Percentiles rank a stretch among this genome's conserved stretches.
phyloP scores from a whole-genome alignment of 2,113 vertebrate genomes.

The Myotis yumanensis region DNA sequence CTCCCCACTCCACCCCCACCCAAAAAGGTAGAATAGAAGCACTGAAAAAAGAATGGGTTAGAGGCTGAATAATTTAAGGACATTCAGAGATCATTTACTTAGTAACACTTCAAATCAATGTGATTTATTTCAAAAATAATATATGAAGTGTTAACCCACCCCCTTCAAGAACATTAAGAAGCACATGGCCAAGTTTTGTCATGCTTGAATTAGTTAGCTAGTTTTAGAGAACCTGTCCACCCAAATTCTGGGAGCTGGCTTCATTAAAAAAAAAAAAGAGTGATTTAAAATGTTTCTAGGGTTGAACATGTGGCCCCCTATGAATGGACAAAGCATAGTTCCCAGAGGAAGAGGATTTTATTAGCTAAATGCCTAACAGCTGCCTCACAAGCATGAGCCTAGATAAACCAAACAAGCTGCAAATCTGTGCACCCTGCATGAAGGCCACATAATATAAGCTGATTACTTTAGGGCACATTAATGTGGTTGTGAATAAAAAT shows the following conservation, averaged over 20 bases:
- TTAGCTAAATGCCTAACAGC: conserved; percentile 86
- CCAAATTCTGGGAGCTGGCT: conserved; percentile 5
- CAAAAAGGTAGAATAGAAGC: conserved; percentile 51
- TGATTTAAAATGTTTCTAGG: conserved; percentile 32
- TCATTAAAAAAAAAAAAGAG: conserved; percentile 30
- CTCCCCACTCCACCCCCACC: too few species aligned
- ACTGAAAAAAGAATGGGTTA: background rate
- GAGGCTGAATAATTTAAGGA: conserved; percentile 31
- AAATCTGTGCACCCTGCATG: conserved; percentile 84
- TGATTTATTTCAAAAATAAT: conserved; percentile 44
- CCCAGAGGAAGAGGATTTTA: conserved; percentile 80
- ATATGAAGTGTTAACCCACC: conserved; percentile 12
- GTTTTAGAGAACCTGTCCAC: conserved; percentile 48
- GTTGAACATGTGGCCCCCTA: conserved; percentile 58
- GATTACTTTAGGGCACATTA: conserved; percentile 85
- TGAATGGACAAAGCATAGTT: conserved; percentile 70
- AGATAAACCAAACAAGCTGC: conserved; percentile 84
- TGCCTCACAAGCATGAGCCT: conserved; percentile 82
- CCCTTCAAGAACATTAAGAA: conserved; percentile 63
- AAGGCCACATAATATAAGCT: conserved; percentile 83
- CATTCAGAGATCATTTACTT: conserved; percentile 52
- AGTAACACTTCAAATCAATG: conserved; percentile 39
- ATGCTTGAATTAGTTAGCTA: conserved; percentile 10
- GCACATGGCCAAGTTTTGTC: background rate
- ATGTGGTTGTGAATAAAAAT: conserved; percentile 85